Conservation (phyloP, 2,888 invertebrate genomes). For the Leucophenga maculata region DNA sequence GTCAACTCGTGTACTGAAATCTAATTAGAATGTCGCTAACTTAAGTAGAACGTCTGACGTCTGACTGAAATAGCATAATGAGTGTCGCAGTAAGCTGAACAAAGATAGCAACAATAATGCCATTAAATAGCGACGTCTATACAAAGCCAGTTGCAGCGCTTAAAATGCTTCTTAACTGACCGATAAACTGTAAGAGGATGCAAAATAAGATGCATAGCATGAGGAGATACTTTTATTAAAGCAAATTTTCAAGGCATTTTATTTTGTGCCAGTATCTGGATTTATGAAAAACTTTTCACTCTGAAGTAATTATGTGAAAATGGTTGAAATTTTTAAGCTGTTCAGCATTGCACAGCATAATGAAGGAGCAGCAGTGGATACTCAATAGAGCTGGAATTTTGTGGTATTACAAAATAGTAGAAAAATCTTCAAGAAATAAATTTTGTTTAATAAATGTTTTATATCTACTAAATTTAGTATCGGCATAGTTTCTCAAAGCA, state of each 20-base stretch:
- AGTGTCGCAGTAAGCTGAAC: not conserved
- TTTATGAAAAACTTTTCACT: slow-evolving; percentile 21
- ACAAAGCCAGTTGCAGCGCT: too few relatives aligned
- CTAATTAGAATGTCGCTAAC: slow-evolving; percentile 57
- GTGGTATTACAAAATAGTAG: too few relatives aligned
- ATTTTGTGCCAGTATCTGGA: not conserved
- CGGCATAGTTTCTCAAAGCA: not conserved
- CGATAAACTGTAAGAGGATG: too few relatives aligned
- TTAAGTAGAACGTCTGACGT: slow-evolving; percentile 5
- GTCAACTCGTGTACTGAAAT: slow-evolving; percentile 67
- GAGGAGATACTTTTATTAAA: not conserved
- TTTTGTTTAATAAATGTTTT: too few relatives aligned
- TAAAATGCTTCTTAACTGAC: too few relatives aligned
- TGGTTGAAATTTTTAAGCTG: slow-evolving; percentile 16
- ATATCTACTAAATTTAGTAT: too few relatives aligned
- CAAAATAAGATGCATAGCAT: not conserved
- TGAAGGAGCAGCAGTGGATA: not conserved
- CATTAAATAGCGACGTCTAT: too few relatives aligned
- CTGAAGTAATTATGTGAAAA: slow-evolving; percentile 21
- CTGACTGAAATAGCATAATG: too few relatives aligned
- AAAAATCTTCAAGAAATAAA: too few relatives aligned
- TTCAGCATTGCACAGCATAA: not conserved
- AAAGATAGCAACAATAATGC: not conserved
- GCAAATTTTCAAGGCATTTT: slow-evolving; percentile 15
- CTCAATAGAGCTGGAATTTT: not conserved